Evolutionary conservation across 2,888 invertebrate genomes (phyloP).

Genomic region (Drosophila quinaria): DNA sequence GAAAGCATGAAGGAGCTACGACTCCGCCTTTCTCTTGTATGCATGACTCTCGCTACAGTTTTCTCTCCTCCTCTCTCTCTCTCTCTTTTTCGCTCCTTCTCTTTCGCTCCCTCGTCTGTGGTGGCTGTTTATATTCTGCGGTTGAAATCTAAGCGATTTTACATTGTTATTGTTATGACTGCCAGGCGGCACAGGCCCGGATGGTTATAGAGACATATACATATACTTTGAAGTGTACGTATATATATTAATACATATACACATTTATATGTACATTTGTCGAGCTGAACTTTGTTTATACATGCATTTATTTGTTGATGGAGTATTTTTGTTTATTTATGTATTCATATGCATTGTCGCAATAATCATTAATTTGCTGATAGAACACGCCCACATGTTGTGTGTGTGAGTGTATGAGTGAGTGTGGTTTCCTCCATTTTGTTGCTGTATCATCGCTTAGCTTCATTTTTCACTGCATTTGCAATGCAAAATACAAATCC

Average conservation of each 20-base stretch:
- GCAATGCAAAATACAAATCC: conserved; percentile 31
- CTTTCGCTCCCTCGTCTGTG: conserved; percentile 5
- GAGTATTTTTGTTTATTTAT: conserved; percentile 77
- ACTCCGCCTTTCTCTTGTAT: conserved; percentile 72
- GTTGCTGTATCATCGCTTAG: conserved; percentile 46
- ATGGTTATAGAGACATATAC: conserved; percentile 34
- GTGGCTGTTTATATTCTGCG: conserved; percentile 59
- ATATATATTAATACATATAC: neutral
- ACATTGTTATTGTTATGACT: conserved; percentile 82
- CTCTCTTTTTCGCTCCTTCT: conserved; percentile 2
- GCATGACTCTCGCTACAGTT: conserved; percentile 32
- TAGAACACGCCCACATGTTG: conserved; percentile 60
- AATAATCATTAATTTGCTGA: conserved; percentile 80
- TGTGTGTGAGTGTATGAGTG: conserved; percentile 5
- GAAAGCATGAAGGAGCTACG: conserved; percentile 41
- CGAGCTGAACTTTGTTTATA: conserved; percentile 54
- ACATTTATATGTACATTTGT: neutral
- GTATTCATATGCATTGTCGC: conserved; percentile 77
- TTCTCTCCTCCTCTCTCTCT: neutral
- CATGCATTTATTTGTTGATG: conserved; percentile 78
- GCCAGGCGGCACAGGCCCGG: conserved; percentile 39
- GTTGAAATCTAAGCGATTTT: conserved; percentile 82
- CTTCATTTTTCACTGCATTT: conserved; percentile 56
- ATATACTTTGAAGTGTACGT: conserved; percentile 10
- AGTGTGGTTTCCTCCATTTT: neutral